phyloP scores from a whole-genome alignment of 2,797 vertebrate species.

The Cichlasoma orientale region DNA sequence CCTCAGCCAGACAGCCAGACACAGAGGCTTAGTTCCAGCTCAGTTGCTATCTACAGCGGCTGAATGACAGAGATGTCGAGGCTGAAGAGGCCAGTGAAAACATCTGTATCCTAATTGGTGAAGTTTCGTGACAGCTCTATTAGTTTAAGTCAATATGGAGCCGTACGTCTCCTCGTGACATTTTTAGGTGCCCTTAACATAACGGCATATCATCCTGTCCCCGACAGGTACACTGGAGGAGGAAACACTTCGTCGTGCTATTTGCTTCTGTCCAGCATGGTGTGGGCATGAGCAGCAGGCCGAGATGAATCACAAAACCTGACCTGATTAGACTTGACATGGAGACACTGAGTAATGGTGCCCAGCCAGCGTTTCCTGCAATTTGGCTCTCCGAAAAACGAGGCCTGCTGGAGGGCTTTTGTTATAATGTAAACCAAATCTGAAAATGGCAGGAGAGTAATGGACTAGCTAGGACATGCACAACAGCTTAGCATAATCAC shows the following conservation, averaged over 20 bases:
- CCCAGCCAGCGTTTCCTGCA: constrained; percentile 17
- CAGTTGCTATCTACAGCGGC: constrained; percentile 17
- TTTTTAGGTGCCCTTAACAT: constrained; percentile 50
- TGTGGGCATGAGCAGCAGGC: constrained; percentile 22
- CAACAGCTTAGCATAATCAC: background rate
- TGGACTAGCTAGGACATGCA: background rate
- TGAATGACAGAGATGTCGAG: constrained; percentile 23
- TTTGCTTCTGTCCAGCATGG: constrained; percentile 11
- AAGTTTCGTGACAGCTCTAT: constrained; percentile 47
- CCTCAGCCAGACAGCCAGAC: constrained; percentile 45
- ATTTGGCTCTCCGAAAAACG: constrained; percentile 35
- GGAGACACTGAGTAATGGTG: constrained; percentile 42
- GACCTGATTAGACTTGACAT: constrained; percentile 41
- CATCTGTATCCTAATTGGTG: constrained; percentile 53
- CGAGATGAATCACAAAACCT: constrained; percentile 30
- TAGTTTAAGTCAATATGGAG: constrained; percentile 47
- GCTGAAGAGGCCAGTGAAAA: constrained; percentile 41
- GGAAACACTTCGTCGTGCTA: constrained; percentile 28
- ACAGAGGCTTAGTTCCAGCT: constrained; percentile 45
- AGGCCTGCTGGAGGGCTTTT: constrained; percentile 24
- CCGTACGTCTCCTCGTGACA: constrained; percentile 22
- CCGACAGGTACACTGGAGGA: constrained; percentile 24
- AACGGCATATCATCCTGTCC: constrained; percentile 49
- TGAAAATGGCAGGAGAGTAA: constrained; percentile 12
- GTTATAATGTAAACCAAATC: constrained; percentile 19